Evolutionary conservation across 2,888 invertebrate species (phyloP).

Genomic region (Drosophila niveifrons): DNA sequence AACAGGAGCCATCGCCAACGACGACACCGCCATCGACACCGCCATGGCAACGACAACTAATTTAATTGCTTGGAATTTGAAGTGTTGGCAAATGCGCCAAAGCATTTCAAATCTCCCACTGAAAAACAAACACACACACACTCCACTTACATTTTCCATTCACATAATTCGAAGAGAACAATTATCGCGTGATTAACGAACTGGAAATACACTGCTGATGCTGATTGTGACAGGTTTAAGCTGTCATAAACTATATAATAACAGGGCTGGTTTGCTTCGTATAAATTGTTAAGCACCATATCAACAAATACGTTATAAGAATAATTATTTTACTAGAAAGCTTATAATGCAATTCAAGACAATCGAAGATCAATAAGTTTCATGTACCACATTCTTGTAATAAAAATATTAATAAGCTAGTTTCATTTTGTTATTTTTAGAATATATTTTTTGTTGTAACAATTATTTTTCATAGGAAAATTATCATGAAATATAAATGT

Average conservation of each 20-base stretch:
- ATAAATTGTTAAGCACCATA: neutral
- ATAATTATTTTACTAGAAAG: neutral
- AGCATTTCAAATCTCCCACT: slow-evolving; percentile 37
- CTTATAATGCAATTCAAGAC: too few relatives aligned
- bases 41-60: slow-evolving; percentile 25
- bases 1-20: slow-evolving; percentile 17
- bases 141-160: neutral
- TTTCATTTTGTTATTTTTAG: too few relatives aligned
- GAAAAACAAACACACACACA: slow-evolving; percentile 8
- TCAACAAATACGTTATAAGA: neutral
- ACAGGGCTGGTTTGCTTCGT: neutral
- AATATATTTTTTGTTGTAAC: too few relatives aligned
- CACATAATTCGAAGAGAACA: neutral
- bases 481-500: too few relatives aligned
- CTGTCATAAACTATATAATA: neutral
- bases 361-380: too few relatives aligned
- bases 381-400: too few relatives aligned
- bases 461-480: too few relatives aligned
- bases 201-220: neutral
- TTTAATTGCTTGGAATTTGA: slow-evolving; percentile 45
- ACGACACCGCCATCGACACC: neutral
- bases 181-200: neutral
- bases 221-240: neutral
- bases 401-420: too few relatives aligned
- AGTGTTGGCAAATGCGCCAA: slow-evolving; percentile 60